These are phyloP conservation scores for Pitangus sulphuratus DNA, from an alignment of 2,797 vertebrate genomes.

Conservation along the genomic window DNA sequence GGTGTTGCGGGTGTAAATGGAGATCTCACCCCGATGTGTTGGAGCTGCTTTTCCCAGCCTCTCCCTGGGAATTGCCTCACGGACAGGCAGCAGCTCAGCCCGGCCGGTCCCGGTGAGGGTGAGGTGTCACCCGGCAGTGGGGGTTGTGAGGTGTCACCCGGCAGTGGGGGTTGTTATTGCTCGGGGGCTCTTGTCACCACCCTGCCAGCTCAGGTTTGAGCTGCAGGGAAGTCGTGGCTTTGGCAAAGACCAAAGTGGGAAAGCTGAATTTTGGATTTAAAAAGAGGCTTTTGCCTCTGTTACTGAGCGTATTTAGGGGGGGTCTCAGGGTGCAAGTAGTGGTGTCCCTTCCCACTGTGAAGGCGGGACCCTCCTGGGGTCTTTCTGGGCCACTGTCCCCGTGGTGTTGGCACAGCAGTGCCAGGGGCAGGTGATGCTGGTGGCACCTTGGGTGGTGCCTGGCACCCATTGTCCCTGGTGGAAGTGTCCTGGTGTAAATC, in stretches of 20 bases:
- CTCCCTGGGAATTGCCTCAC: background rate
- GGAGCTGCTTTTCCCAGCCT: background rate
- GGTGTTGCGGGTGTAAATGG: background rate
- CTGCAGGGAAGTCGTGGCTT: fast-evolving
- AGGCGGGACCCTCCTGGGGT: background rate
- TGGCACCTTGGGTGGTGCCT: background rate
- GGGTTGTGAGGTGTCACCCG: background rate
- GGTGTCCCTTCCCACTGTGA: background rate
- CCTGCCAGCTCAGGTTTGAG: background rate
- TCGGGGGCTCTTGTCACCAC: background rate
- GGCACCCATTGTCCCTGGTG: fast-evolving
- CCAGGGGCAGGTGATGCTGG: background rate
- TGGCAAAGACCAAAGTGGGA: background rate
- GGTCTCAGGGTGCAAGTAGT: fast-evolving
- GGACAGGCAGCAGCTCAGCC: fast-evolving
- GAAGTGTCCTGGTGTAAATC: background rate
- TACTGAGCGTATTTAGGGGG: no score
- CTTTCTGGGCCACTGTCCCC: background rate
- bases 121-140: background rate
- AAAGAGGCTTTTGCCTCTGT: fast-evolving
- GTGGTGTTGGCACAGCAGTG: background rate
- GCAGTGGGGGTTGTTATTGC: fast-evolving
- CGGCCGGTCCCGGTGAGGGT: fast-evolving
- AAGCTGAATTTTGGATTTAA: background rate
- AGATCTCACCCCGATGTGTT: fast-evolving